Percentiles rank a stretch among this genome's conserved stretches.
Conservation (phyloP, 2,113 vertebrate genomes). For the Gyps fulvus region DNA sequence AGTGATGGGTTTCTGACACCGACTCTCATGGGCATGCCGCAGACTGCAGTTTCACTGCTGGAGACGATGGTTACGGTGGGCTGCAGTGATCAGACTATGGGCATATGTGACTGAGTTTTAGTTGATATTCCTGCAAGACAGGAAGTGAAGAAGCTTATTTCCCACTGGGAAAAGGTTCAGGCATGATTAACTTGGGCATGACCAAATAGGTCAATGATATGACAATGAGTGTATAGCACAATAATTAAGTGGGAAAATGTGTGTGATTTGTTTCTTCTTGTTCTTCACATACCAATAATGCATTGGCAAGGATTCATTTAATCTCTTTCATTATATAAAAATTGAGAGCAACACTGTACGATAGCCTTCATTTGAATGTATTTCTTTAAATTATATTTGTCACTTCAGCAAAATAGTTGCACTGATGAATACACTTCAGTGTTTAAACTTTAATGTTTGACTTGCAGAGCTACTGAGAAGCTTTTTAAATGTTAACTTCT, state of each 20-base stretch:
- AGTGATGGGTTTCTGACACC: slow-evolving; percentile 72
- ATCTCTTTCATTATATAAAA: slow-evolving; percentile 68
- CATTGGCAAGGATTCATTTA: slow-evolving; percentile 73
- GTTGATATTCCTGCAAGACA: slow-evolving; percentile 77
- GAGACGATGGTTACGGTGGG: slow-evolving; percentile 51
- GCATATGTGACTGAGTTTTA: slow-evolving; percentile 79
- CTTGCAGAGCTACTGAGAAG: neutral
- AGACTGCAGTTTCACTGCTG: slow-evolving; percentile 60
- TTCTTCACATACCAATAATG: slow-evolving; percentile 74
- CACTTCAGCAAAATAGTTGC: slow-evolving; percentile 9
- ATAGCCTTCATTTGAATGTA: slow-evolving; percentile 48
- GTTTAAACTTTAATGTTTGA: neutral
- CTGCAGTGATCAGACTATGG: slow-evolving; percentile 58
- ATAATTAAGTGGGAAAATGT: slow-evolving; percentile 80
- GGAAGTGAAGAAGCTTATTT: slow-evolving; percentile 76
- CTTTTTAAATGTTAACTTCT: slow-evolving; percentile 7
- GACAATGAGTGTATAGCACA: slow-evolving; percentile 79
- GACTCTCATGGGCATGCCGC: slow-evolving; percentile 51
- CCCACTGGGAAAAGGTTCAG: slow-evolving; percentile 80
- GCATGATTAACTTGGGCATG: slow-evolving; percentile 84
- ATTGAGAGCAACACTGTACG: slow-evolving; percentile 53
- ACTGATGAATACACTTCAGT: neutral
- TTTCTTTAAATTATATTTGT: slow-evolving; percentile 61
- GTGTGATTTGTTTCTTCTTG: slow-evolving; percentile 79
- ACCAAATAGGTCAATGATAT: slow-evolving; percentile 83